These are phyloP conservation scores for Apogon hyalosoma DNA, from an alignment of 2,797 vertebrate genomes.

Conservation along the genomic window DNA sequence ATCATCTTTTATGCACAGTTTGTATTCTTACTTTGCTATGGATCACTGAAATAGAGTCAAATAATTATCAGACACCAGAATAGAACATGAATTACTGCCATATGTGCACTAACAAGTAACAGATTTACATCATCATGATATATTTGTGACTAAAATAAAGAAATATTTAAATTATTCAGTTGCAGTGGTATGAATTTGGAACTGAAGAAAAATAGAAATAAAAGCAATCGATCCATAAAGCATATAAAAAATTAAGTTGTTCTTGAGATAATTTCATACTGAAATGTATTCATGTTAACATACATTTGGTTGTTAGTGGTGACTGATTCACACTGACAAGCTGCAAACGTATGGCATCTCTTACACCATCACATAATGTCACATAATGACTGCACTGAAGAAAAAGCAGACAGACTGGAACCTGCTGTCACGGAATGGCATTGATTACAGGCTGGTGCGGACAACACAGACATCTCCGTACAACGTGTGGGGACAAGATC, in stretches of 20 bases:
- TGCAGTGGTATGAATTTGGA: not conserved
- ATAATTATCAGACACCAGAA: not conserved
- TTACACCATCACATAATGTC: conserved; percentile 23
- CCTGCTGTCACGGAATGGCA: conserved; percentile 50
- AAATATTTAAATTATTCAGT: too few species aligned
- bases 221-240: not conserved
- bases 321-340: conserved; percentile 57
- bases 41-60: not conserved
- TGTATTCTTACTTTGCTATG: not conserved
- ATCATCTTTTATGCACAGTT: conserved; percentile 21
- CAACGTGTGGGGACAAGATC: conserved; percentile 45
- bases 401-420: conserved; percentile 45
- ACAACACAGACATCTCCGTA: conserved; percentile 47
- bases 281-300: conserved; percentile 17
- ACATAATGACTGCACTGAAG: conserved; percentile 12
- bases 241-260: not conserved
- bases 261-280: conserved; percentile 1
- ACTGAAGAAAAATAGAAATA: conserved; percentile 5
- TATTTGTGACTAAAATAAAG: not conserved
- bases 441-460: conserved; percentile 53
- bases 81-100: conserved; percentile 10
- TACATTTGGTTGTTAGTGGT: conserved; percentile 31
- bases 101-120: not conserved
- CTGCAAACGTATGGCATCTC: conserved; percentile 26
- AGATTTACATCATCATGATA: not conserved